These are phyloP conservation scores for Danio kyathit DNA, from an alignment of 2,797 vertebrate genomes.

Conservation along the genomic window DNA sequence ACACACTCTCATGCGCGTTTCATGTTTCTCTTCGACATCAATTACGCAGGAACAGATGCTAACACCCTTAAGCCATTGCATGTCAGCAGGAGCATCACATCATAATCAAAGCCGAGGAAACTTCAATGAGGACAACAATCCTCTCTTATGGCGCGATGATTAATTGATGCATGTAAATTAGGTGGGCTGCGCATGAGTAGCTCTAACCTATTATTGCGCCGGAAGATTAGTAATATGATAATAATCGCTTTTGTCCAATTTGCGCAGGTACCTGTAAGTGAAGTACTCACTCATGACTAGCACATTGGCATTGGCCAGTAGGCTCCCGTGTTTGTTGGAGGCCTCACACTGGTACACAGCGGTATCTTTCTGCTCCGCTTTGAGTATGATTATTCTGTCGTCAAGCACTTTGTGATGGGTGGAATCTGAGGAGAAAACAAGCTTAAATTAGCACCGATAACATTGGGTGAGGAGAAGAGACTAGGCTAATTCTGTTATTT, in stretches of 20 bases:
- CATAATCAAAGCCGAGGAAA: slow-evolving; percentile 35
- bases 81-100: slow-evolving; percentile 31
- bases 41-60: slow-evolving; percentile 54
- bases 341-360: slow-evolving; percentile 93
- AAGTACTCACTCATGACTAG: slow-evolving; percentile 88
- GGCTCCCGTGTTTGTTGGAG: slow-evolving; percentile 86
- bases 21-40: slow-evolving; percentile 33
- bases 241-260: slow-evolving; percentile 1
- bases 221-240: neutral
- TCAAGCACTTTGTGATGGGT: slow-evolving; percentile 67
- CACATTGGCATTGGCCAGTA: slow-evolving; percentile 89
- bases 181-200: neutral
- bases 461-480: neutral
- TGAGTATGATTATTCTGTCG: slow-evolving; percentile 74
- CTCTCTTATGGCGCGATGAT: slow-evolving; percentile 2
- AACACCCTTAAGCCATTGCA: slow-evolving; percentile 42
- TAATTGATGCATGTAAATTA: slow-evolving; percentile 21
- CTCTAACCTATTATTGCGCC: neutral
- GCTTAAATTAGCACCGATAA: neutral
- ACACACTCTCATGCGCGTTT: slow-evolving; percentile 18
- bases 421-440: slow-evolving; percentile 64
- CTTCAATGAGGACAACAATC: slow-evolving; percentile 4
- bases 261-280: neutral
- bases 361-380: slow-evolving; percentile 82
- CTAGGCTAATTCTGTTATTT: neutral